Evolutionary conservation across 2,888 invertebrate genomes (phyloP).

Genomic region (Leptodirus hochenwartii): DNA sequence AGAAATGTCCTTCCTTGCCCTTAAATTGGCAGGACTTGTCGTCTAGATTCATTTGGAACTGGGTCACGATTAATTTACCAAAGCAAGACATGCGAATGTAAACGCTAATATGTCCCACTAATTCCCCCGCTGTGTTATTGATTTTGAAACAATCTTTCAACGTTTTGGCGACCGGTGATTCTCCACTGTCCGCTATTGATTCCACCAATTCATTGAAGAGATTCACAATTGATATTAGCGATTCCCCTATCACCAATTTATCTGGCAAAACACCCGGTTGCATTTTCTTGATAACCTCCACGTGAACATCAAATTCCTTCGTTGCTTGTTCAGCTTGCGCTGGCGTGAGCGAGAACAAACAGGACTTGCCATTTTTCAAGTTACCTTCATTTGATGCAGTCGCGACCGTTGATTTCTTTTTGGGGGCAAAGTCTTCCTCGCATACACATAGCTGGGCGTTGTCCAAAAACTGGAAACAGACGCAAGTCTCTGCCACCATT

Average conservation of each 20-base stretch:
- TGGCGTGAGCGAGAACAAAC: constrained; percentile 43
- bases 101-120: constrained; percentile 38
- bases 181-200: constrained; percentile 25
- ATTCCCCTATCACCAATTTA: constrained; percentile 38
- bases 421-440: constrained; percentile 33
- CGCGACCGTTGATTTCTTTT: constrained; percentile 15
- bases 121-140: constrained; percentile 28
- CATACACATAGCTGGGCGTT: constrained; percentile 40
- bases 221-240: constrained; percentile 38
- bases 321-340: constrained; percentile 33
- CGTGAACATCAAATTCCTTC: constrained; percentile 34
- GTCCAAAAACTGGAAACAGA: constrained; percentile 38
- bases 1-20: constrained; percentile 26
- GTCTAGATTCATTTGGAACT: constrained; percentile 36
- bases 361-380: constrained; percentile 46
- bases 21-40: constrained; percentile 28
- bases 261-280: constrained; percentile 43
- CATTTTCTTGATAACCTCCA: constrained; percentile 39
- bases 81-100: constrained; percentile 47
- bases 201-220: constrained; percentile 38
- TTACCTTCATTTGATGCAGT: constrained; percentile 22
- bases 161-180: constrained; percentile 35
- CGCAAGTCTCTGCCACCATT: constrained; percentile 33
- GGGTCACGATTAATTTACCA: constrained; percentile 43
- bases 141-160: constrained; percentile 41